Evolutionary conservation across 2,888 invertebrate genomes (phyloP).

Genomic region (Euzophera pinguis): DNA sequence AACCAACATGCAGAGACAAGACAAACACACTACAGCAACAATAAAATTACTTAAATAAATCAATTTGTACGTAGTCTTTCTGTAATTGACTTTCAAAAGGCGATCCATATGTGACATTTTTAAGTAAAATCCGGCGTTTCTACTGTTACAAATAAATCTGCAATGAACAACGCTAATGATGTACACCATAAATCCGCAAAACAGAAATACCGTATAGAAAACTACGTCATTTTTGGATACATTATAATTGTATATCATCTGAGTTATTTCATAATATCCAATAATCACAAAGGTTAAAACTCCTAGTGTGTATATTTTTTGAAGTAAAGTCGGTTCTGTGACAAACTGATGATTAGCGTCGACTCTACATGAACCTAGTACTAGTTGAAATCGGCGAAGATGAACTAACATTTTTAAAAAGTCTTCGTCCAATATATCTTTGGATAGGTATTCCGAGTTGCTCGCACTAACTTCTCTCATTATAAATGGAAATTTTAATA

Average conservation of each 20-base stretch:
- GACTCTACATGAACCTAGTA: neutral
- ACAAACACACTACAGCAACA: neutral
- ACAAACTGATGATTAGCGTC: neutral
- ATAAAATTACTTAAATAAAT: neutral
- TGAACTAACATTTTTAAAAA: neutral
- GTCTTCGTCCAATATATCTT: slow-evolving; percentile 5
- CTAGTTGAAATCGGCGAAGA: neutral
- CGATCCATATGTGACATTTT: neutral
- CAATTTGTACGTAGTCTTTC: neutral
- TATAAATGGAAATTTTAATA: neutral
- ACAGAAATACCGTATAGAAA: neutral
- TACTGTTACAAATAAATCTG: neutral
- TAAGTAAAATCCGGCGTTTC: neutral
- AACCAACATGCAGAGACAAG: neutral
- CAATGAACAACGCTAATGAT: neutral
- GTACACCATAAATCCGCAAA: neutral
- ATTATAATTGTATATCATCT: neutral
- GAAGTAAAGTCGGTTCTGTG: neutral
- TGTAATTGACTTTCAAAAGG: neutral
- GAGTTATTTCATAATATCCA: neutral
- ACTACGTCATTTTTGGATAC: neutral
- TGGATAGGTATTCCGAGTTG: slow-evolving; percentile 4
- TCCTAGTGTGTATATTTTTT: neutral
- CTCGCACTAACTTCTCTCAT: neutral
- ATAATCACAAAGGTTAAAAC: neutral